Evolutionary conservation across 1,140 invertebrate species (phyloP).

Genomic region (Brachionus plicatilis): DNA sequence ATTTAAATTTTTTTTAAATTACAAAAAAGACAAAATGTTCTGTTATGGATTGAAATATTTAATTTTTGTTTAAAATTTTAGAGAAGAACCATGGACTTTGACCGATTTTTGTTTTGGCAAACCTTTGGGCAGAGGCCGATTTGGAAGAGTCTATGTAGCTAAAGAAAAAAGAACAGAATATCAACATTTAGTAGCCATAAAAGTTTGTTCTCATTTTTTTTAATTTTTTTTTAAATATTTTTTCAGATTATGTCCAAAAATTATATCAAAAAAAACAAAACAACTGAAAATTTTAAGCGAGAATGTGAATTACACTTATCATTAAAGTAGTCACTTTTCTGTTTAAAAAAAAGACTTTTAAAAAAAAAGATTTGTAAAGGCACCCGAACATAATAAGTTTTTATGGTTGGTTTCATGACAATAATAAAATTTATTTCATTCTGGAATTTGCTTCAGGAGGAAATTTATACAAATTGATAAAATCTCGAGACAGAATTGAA

Average conservation of each 20-base stretch:
- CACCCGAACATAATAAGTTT: constrained; percentile 85
- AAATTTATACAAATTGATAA: constrained; percentile 66
- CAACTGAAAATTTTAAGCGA: constrained; percentile 83
- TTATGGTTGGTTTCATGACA: constrained; percentile 84
- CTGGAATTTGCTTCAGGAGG: constrained; percentile 84
- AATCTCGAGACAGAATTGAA: background rate
- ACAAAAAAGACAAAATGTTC: background rate
- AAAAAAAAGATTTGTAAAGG: constrained; percentile 55
- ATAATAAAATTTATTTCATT: constrained; percentile 77
- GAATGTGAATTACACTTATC: constrained; percentile 85
- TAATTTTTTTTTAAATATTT: constrained; percentile 49
- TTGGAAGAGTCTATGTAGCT: constrained; percentile 93
- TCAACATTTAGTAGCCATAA: constrained; percentile 63
- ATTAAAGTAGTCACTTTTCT: constrained; percentile 61
- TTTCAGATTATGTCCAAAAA: constrained; percentile 70
- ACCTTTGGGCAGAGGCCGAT: constrained; percentile 90
- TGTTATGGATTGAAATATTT: background rate
- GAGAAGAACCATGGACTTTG: constrained; percentile 51
- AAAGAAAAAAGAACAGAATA: constrained; percentile 75
- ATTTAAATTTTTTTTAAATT: background rate
- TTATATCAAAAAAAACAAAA: constrained; percentile 75
- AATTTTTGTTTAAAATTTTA: background rate
- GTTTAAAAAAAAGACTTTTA: background rate
- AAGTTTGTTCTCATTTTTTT: background rate
- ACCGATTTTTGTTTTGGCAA: constrained; percentile 89